These are phyloP conservation scores for Amphiduros pacificus DNA, from an alignment of 2,888 invertebrate species.

Conservation along the genomic window DNA sequence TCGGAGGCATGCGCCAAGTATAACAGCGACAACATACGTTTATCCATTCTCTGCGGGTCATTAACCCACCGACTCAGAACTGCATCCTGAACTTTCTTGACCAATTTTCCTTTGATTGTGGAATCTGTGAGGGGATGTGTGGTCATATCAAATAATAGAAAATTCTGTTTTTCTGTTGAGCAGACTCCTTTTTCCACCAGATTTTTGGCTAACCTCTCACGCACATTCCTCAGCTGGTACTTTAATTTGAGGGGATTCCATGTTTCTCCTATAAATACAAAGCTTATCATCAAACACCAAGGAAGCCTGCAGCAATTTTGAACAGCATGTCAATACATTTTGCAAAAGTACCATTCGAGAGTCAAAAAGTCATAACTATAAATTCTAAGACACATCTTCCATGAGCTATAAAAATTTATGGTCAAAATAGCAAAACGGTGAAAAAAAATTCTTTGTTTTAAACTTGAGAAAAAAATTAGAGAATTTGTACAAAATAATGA, in stretches of 20 bases:
- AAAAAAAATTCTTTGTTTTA: not conserved
- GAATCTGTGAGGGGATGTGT: conserved; percentile 98
- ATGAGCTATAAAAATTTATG: too few relatives aligned
- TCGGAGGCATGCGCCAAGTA: conserved; percentile 97
- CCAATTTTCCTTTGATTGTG: conserved; percentile 90
- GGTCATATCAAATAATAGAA: conserved; percentile 99
- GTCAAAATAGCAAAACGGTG: too few relatives aligned
- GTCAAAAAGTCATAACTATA: too few relatives aligned
- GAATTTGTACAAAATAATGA: not conserved
- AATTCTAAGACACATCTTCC: too few relatives aligned
- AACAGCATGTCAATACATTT: too few relatives aligned
- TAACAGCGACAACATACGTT: conserved; percentile 87
- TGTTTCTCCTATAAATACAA: conserved; percentile 81
- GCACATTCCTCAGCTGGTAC: conserved; percentile 97
- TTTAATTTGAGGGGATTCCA: conserved; percentile 99
- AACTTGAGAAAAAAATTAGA: not conserved
- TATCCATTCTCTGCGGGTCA: conserved; percentile 96
- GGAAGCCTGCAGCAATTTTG: too few relatives aligned
- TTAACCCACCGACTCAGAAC: conserved; percentile 90
- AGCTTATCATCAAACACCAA: too few relatives aligned
- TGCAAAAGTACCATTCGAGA: too few relatives aligned
- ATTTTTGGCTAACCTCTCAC: conserved; percentile 98
- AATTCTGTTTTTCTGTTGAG: conserved; percentile 99
- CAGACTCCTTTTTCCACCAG: conserved; percentile 98
- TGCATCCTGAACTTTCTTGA: conserved; percentile 94